phyloP scores from a whole-genome alignment of 2,888 invertebrate species.

The Eristalinus sepulchralis region DNA sequence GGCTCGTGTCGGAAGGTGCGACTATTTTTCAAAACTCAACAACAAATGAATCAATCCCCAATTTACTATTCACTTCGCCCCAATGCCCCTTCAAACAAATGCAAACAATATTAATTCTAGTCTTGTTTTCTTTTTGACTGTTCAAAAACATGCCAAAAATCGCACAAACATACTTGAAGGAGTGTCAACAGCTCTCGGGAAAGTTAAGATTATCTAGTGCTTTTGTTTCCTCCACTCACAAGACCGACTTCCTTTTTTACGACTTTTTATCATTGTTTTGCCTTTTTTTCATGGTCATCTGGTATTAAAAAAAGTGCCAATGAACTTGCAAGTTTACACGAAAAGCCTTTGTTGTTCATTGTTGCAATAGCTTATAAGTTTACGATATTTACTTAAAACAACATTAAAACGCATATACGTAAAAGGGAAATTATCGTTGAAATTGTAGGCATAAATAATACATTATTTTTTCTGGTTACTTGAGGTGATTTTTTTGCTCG shows the following conservation, averaged over 20 bases:
- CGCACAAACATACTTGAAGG: conserved; percentile 8
- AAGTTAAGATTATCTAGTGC: conserved; percentile 13
- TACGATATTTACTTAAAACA: conserved; percentile 15
- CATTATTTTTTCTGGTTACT: not conserved
- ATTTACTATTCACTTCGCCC: not conserved
- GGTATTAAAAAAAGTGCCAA: conserved; percentile 5
- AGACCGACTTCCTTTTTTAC: not conserved
- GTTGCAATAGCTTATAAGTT: conserved; percentile 23
- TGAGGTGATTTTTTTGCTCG: not conserved
- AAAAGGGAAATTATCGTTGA: not conserved
- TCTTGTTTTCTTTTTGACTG: conserved; percentile 18
- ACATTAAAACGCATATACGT: not conserved
- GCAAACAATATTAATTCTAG: not conserved
- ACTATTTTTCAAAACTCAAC: not conserved
- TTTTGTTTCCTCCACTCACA: not conserved
- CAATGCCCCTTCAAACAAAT: not conserved
- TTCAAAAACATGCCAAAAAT: not conserved
- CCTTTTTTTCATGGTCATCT: conserved; percentile 8
- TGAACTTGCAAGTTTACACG: not conserved
- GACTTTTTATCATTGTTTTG: not conserved
- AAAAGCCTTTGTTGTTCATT: conserved; percentile 28
- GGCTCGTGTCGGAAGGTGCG: not conserved
- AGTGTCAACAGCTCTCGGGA: not conserved
- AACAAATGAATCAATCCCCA: not conserved
- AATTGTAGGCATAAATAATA: not conserved